Evolutionary conservation across 2,888 invertebrate genomes (phyloP).

Genomic region (Pyrocoelia pectoralis): DNA sequence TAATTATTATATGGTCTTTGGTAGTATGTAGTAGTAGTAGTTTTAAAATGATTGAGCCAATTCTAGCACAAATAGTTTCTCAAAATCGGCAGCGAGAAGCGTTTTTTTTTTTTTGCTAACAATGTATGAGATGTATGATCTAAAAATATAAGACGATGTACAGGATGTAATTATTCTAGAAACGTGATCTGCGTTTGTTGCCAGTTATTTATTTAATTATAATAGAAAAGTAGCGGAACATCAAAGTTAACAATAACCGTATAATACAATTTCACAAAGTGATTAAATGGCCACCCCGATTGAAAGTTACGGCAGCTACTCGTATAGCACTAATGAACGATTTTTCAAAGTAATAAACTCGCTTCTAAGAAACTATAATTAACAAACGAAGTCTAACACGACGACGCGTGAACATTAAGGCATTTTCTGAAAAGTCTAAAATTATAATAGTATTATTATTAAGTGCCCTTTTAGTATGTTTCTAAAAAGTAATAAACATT

Average conservation of each 20-base stretch:
- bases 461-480: slow-evolving; percentile 25
- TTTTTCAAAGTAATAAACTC: slow-evolving; percentile 14
- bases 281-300: slow-evolving; percentile 7
- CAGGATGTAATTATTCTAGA: not conserved
- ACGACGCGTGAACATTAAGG: not conserved
- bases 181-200: not conserved
- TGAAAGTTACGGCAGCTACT: not conserved
- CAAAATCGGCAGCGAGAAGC: too few relatives aligned
- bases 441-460: slow-evolving; percentile 6
- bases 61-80: too few relatives aligned
- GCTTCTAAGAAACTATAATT: slow-evolving; percentile 15
- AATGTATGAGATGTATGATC: not conserved
- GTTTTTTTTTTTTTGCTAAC: too few relatives aligned
- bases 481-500: slow-evolving; percentile 20
- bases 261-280: not conserved
- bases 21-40: too few relatives aligned
- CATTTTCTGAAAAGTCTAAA: slow-evolving; percentile 16
- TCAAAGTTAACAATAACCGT: not conserved
- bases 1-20: too few relatives aligned
- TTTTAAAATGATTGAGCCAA: too few relatives aligned
- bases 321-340: slow-evolving; percentile 5
- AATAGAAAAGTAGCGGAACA: not conserved
- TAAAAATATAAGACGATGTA: not conserved
- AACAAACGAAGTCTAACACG: slow-evolving; percentile 2
- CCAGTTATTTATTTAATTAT: not conserved